Percentiles rank a stretch among this genome's conserved stretches.
Conservation (phyloP, 2,888 invertebrate genomes). For the Diaphora mendica region DNA sequence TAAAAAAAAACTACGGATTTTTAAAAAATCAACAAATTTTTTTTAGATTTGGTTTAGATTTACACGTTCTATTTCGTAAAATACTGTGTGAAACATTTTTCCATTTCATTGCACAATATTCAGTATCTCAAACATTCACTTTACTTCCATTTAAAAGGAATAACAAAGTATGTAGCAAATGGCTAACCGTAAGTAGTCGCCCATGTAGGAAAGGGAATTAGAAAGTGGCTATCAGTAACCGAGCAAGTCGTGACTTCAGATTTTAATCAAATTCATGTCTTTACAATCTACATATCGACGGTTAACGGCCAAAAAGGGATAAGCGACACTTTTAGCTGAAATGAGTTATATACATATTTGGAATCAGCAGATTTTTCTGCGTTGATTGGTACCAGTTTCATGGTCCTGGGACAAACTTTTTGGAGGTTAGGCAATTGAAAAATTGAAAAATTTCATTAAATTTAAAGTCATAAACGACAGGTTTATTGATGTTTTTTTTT, state of each 20-base stretch:
- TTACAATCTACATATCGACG: slow-evolving; percentile 48
- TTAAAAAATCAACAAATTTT: no score
- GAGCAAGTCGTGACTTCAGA: slow-evolving; percentile 62
- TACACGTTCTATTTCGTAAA: neutral
- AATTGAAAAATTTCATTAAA: no score
- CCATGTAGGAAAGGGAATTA: slow-evolving; percentile 53
- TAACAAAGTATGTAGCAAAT: slow-evolving; percentile 3
- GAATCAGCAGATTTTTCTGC: no score
- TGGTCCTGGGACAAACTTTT: no score
- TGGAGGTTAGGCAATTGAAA: no score
- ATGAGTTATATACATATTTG: no score
- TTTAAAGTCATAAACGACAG: no score
- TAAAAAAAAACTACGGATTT: neutral
- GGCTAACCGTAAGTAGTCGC: slow-evolving; percentile 10
- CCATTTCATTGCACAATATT: neutral
- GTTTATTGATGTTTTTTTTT: no score
- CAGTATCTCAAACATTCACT: neutral
- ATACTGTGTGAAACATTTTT: neutral
- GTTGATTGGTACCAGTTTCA: no score
- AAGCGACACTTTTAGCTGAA: no score
- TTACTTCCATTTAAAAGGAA: neutral
- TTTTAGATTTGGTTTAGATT: neutral
- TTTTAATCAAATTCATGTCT: slow-evolving; percentile 56
- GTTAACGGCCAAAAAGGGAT: no score
- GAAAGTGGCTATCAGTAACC: slow-evolving; percentile 60